These are phyloP conservation scores for Tangara arthus DNA, from an alignment of 2,797 vertebrate species.

Conservation along the genomic window DNA sequence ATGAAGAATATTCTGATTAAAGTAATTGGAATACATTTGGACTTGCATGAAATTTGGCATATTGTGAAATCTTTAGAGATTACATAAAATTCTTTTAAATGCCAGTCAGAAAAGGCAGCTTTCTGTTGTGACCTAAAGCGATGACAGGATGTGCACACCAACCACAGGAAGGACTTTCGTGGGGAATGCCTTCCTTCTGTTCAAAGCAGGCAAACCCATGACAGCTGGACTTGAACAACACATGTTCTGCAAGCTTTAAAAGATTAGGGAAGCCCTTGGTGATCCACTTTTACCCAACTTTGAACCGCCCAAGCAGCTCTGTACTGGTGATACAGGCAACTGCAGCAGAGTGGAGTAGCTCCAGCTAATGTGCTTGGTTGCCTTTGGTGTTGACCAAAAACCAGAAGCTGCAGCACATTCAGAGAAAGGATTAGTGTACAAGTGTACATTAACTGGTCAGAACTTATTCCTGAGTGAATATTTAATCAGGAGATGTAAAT, in stretches of 20 bases:
- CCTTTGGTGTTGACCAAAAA: background rate
- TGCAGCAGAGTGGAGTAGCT: background rate
- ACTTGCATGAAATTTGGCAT: background rate
- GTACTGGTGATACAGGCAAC: background rate
- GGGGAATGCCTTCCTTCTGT: background rate
- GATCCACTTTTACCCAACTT: background rate
- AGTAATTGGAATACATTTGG: background rate
- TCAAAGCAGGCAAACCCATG: background rate
- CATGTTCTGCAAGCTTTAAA: background rate
- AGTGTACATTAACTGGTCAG: conserved; percentile 17
- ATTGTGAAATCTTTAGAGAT: background rate
- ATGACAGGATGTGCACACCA: rapidly evolving
- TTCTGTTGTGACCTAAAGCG: rapidly evolving
- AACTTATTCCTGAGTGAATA: conserved; percentile 14
- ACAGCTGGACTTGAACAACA: background rate
- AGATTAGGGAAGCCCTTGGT: background rate
- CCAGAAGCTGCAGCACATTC: background rate
- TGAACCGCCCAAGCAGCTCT: background rate
- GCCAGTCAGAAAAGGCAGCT: background rate
- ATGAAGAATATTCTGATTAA: background rate
- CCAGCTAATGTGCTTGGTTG: background rate
- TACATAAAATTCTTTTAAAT: background rate
- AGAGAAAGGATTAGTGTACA: background rate
- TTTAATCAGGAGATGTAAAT: conserved; percentile 58
- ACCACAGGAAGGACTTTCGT: rapidly evolving